Conservation (phyloP, 2,888 invertebrate genomes). For the Rhingia campestris region DNA sequence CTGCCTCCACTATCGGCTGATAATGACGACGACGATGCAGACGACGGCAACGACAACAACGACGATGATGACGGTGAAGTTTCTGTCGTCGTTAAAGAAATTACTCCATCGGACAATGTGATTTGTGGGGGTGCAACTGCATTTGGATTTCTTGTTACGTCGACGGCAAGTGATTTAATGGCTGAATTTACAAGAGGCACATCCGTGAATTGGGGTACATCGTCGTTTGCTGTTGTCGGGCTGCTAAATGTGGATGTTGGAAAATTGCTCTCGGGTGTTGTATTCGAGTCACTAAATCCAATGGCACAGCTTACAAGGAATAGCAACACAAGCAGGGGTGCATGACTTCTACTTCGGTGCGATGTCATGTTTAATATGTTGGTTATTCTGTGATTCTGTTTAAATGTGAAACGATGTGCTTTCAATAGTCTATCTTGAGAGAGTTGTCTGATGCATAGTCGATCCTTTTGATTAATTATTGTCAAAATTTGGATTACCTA, state of each 20-base stretch:
- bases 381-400: background rate
- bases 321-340: conserved; percentile 38
- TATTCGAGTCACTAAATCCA: conserved; percentile 60
- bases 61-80: conserved; percentile 30
- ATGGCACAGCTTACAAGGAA: conserved; percentile 50
- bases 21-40: conserved; percentile 17
- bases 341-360: conserved; percentile 30
- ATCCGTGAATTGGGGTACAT: conserved; percentile 55
- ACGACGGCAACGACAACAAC: conserved; percentile 6
- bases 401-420: background rate
- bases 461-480: conserved; percentile 5
- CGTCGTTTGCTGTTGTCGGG: conserved; percentile 30
- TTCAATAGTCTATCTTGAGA: conserved; percentile 47
- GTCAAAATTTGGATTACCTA: background rate
- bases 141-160: conserved; percentile 63
- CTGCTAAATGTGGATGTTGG: conserved; percentile 18
- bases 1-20: conserved; percentile 9
- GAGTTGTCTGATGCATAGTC: conserved; percentile 38
- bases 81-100: conserved; percentile 59
- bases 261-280: conserved; percentile 40
- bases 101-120: conserved; percentile 51
- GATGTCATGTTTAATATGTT: conserved; percentile 48
- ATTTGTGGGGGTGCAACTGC: conserved; percentile 47
- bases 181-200: conserved; percentile 57
- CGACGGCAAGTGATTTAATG: conserved; percentile 55